Percentiles rank a stretch among this genome's conserved stretches.
phyloP scores from a whole-genome alignment of 2,113 vertebrate genomes.

The Bos taurus region ARS-UCD2.0 NC_037345.1:3177501-3178000 shows the following conservation, averaged over 20 bases:
- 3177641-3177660: neutral
- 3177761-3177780: neutral
- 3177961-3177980: neutral
- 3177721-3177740: neutral
- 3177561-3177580: neutral
- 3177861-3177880: neutral
- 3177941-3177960: neutral
- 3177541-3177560: neutral
- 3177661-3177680: neutral
- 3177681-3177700: neutral
- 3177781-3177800: neutral
- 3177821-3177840: neutral
- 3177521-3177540: neutral
- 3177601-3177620: neutral
- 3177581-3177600: neutral
- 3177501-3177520: neutral
- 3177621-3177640: neutral
- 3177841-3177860: neutral
- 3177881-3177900: neutral
- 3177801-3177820: neutral
- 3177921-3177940: neutral
- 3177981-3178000: neutral
- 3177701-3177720: neutral
- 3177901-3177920: neutral
- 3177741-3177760: neutral